Conservation (phyloP, 2,888 invertebrate species). For the Tetragnatha montana region DNA sequence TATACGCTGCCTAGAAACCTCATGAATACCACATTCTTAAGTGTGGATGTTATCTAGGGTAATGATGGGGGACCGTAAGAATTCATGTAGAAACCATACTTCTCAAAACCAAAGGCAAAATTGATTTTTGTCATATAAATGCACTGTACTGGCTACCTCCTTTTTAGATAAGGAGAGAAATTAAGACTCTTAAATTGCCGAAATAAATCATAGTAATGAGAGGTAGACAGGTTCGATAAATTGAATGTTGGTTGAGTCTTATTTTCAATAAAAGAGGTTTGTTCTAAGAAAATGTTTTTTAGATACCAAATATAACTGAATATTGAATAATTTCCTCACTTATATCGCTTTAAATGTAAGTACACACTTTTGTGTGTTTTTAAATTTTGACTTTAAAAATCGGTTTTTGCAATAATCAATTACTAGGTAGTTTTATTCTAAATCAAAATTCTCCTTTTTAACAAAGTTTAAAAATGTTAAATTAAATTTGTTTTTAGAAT, state of each 20-base stretch:
- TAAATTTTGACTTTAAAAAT: no score
- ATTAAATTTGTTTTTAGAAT: no score
- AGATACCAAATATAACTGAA: no score
- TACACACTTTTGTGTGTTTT: no score
- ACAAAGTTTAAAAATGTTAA: no score
- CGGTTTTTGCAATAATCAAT: no score
- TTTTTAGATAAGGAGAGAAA: not conserved
- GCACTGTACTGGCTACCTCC: not conserved
- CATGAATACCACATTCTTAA: conserved; percentile 45
- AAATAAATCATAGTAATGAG: not conserved
- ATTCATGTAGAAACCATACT: conserved; percentile 37
- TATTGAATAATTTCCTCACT: no score
- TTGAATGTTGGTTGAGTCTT: not conserved
- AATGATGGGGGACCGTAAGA: conserved; percentile 41
- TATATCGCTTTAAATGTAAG: no score
- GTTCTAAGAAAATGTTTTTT: no score
- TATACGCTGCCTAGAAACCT: conserved; percentile 28
- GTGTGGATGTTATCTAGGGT: conserved; percentile 39
- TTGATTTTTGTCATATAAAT: conserved; percentile 19
- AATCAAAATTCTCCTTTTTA: no score
- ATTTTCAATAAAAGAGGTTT: no score
- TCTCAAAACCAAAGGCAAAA: conserved; percentile 19
- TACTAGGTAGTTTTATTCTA: no score
- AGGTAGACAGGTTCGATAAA: not conserved
- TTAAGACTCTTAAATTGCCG: not conserved